Conservation (phyloP, 2,888 invertebrate genomes). For the Lamellibrachia columna region DNA sequence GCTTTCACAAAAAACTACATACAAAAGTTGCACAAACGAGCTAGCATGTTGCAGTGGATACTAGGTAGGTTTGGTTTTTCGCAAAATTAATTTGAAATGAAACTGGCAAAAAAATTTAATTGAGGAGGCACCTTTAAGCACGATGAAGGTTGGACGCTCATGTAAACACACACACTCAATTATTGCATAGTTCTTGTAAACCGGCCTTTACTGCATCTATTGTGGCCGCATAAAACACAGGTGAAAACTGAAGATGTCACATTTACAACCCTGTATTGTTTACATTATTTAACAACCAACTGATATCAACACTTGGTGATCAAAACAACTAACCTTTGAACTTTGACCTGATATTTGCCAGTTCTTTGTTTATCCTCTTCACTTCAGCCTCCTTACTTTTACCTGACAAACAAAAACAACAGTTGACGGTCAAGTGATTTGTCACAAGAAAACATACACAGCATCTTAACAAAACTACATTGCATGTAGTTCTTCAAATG, state of each 20-base stretch:
- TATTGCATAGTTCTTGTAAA: neutral
- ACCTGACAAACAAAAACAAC: conserved; percentile 70
- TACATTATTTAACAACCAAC: no score
- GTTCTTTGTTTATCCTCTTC: conserved; percentile 98
- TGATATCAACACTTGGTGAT: neutral
- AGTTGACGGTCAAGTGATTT: neutral
- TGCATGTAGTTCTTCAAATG: no score
- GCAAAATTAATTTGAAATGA: no score
- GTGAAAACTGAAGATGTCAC: neutral
- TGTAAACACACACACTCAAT: neutral
- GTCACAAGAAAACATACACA: neutral
- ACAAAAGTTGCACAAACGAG: no score
- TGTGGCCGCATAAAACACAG: neutral
- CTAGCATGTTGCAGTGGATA: no score
- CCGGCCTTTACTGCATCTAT: neutral
- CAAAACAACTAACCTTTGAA: conserved; percentile 79
- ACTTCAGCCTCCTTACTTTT: conserved; percentile 99
- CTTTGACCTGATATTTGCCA: conserved; percentile 99
- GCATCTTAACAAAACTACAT: neutral
- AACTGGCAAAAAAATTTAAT: no score
- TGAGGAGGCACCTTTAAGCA: no score
- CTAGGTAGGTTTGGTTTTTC: no score
- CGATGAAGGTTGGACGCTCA: neutral
- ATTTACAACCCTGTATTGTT: neutral
- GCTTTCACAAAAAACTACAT: no score